These are phyloP conservation scores for Caerostris darwini DNA, from an alignment of 1,140 invertebrate species.

Conservation along the genomic window DNA sequence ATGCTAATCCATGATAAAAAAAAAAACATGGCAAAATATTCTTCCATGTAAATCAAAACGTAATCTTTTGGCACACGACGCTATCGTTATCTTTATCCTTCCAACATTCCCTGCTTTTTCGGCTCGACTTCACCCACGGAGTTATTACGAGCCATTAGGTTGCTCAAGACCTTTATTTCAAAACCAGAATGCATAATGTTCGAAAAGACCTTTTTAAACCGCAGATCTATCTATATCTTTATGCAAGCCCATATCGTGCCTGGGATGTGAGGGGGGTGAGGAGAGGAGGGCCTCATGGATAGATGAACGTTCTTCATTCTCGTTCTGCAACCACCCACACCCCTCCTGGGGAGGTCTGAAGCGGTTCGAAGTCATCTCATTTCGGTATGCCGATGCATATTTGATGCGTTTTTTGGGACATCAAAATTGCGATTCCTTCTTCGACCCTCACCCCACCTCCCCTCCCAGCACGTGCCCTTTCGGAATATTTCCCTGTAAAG, in stretches of 20 bases:
- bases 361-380: neutral
- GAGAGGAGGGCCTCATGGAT: neutral
- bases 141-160: neutral
- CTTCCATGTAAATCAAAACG: neutral
- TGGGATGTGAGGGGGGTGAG: neutral
- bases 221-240: neutral
- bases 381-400: neutral
- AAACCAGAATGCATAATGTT: neutral
- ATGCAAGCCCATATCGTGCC: neutral
- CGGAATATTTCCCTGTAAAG: too few species aligned
- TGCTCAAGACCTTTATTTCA: neutral
- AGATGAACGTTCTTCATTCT: neutral
- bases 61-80: neutral
- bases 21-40: neutral
- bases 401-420: slow-evolving; percentile 2
- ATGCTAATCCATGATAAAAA: too few species aligned
- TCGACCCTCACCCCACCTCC: neutral
- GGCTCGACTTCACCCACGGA: neutral
- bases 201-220: neutral
- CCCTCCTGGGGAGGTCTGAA: neutral
- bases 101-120: neutral
- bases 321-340: neutral
- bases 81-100: neutral
- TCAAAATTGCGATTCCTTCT: neutral
- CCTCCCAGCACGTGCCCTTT: neutral